phyloP scores from a whole-genome alignment of 2,888 invertebrate species.

The Drosophila paracracens region DNA sequence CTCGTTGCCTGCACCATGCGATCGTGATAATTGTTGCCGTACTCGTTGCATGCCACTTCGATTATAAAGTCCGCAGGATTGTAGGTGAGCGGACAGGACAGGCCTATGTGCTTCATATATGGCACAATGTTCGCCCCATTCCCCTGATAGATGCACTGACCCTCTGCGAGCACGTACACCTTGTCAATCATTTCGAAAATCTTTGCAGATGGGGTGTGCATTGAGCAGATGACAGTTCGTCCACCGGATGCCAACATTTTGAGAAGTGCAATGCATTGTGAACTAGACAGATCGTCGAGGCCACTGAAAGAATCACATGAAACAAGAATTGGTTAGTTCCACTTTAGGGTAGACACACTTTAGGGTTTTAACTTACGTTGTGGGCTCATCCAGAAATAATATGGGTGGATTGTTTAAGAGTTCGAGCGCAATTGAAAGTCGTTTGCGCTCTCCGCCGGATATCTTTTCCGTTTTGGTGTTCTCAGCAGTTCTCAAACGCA shows the following conservation, averaged over 20 bases:
- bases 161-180: conserved; percentile 94
- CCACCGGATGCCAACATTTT: conserved; percentile 93
- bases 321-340: not conserved
- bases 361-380: conserved; percentile 89
- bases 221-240: conserved; percentile 95
- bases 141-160: conserved; percentile 96
- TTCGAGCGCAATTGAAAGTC: conserved; percentile 97
- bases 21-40: conserved; percentile 89
- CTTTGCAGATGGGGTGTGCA: conserved; percentile 98
- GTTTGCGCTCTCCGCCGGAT: conserved; percentile 96
- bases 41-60: conserved; percentile 92
- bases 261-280: conserved; percentile 94
- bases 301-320: conserved; percentile 87
- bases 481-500: conserved; percentile 90
- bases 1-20: conserved; percentile 89
- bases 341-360: not conserved
- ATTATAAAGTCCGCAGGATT: conserved; percentile 98
- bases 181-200: conserved; percentile 96
- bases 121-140: conserved; percentile 91
- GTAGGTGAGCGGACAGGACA: conserved; percentile 95
- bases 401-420: conserved; percentile 96
- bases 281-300: conserved; percentile 95
- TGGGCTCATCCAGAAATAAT: conserved; percentile 97
- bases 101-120: conserved; percentile 90
- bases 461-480: conserved; percentile 90